These are phyloP conservation scores for Ceratina calcarata DNA, from an alignment of 1,140 invertebrate species.

Conservation along the genomic window DNA sequence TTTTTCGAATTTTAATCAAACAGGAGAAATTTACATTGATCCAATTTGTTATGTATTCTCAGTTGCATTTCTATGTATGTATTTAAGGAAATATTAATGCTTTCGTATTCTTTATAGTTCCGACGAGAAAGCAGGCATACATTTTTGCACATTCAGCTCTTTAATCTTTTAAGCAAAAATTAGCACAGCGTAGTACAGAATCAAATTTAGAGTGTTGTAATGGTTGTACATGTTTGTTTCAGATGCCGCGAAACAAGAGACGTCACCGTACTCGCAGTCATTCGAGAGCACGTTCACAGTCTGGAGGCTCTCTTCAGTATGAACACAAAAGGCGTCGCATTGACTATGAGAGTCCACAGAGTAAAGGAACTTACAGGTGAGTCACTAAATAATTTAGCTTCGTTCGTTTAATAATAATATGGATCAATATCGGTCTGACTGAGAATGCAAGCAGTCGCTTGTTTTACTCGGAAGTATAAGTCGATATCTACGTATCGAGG, in stretches of 20 bases:
- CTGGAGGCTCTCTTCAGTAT: conserved; percentile 77
- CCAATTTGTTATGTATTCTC: no score
- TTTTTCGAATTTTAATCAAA: no score
- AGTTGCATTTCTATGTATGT: no score
- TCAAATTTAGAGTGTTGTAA: no score
- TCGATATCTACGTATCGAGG: neutral
- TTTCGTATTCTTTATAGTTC: no score
- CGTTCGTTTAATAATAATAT: neutral
- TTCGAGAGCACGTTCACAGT: conserved; percentile 82
- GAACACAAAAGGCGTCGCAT: conserved; percentile 82
- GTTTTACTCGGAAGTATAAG: neutral
- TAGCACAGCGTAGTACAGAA: no score
- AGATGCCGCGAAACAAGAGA: conserved; percentile 90
- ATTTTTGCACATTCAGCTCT: no score
- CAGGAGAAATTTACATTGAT: no score
- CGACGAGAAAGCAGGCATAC: no score
- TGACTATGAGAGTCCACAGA: conserved; percentile 80
- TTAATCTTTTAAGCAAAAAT: no score
- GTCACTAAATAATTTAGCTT: conserved; percentile 38
- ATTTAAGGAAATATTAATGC: no score
- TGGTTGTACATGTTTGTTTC: conserved; percentile 69
- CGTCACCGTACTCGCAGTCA: conserved; percentile 87
- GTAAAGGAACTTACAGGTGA: conserved; percentile 82
- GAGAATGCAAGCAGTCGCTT: conserved; percentile 2
- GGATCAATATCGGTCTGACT: neutral